A percentile compares a stretch with the other conserved stretches of the same genome.
Conservation (phyloP, 2,888 invertebrate species). For the Coleophora deauratella region DNA sequence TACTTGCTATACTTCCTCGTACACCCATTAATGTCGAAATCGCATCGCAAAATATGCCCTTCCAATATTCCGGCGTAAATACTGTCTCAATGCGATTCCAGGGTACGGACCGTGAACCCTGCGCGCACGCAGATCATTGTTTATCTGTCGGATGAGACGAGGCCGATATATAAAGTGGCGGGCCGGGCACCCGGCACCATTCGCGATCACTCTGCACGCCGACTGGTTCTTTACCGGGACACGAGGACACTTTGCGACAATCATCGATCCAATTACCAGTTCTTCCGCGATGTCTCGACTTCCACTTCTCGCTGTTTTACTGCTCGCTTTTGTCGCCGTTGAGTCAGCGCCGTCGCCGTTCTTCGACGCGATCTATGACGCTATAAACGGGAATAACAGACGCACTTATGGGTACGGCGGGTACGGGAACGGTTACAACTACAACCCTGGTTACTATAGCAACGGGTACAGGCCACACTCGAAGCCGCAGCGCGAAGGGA, state of each 20-base stretch:
- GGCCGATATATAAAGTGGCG: slow-evolving; percentile 67
- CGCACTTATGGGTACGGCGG: slow-evolving; percentile 52
- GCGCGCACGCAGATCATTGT: slow-evolving; percentile 44
- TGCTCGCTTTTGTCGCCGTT: slow-evolving; percentile 25
- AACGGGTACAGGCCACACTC: slow-evolving; percentile 30
- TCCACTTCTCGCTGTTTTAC: slow-evolving; percentile 32
- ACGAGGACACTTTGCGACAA: slow-evolving; percentile 48
- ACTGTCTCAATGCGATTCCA: slow-evolving; percentile 50
- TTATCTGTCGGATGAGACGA: slow-evolving; percentile 64
- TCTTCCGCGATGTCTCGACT: slow-evolving; percentile 58
- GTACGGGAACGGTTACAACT: slow-evolving; percentile 34
- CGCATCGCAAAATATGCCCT: slow-evolving; percentile 35
- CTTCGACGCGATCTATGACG: slow-evolving; percentile 65
- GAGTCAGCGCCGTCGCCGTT: slow-evolving; percentile 37
- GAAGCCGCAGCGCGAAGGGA: slow-evolving; percentile 46
- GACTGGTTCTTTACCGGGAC: slow-evolving; percentile 61
- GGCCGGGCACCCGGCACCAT: slow-evolving; percentile 62
- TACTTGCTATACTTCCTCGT: slow-evolving; percentile 29
- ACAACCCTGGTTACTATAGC: slow-evolving; percentile 33
- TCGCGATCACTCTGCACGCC: slow-evolving; percentile 57
- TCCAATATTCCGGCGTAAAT: slow-evolving; percentile 38
- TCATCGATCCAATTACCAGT: slow-evolving; percentile 59
- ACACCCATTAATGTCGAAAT: slow-evolving; percentile 29
- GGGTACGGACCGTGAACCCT: slow-evolving; percentile 67
- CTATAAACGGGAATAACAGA: slow-evolving; percentile 50